Evolutionary conservation across 2,797 vertebrate genomes (phyloP).

Genomic region (Coregonus suidteri): DNA sequence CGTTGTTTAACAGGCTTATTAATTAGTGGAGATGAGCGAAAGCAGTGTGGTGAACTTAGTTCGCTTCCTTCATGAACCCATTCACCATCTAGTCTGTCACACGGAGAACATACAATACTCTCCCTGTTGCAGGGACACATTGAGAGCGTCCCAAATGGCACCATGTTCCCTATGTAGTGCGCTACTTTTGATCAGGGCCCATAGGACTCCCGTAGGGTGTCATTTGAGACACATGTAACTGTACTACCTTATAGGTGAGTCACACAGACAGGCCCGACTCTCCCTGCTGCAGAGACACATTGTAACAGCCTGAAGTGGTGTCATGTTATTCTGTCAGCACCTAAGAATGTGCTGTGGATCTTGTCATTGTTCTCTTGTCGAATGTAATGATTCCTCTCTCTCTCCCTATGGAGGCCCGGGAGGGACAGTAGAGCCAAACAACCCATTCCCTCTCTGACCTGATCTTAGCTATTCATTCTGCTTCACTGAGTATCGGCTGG

Average conservation of each 20-base stretch:
- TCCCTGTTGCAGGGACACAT: slow-evolving; percentile 16
- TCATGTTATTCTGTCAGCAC: slow-evolving; percentile 54
- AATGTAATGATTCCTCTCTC: slow-evolving; percentile 48
- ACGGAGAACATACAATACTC: slow-evolving; percentile 12
- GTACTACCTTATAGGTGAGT: slow-evolving; percentile 10
- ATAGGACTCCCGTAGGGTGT: too few relatives aligned
- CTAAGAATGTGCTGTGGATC: slow-evolving; percentile 30
- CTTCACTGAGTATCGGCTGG: slow-evolving; percentile 72
- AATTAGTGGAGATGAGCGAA: too few relatives aligned
- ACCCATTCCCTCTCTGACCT: slow-evolving; percentile 63
- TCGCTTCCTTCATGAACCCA: slow-evolving; percentile 29
- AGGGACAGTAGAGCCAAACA: slow-evolving; percentile 61
- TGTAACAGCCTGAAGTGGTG: slow-evolving; percentile 34
- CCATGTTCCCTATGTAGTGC: too few relatives aligned
- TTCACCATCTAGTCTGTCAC: neutral
- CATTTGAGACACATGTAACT: slow-evolving; percentile 19
- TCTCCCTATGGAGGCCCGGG: slow-evolving; percentile 39
- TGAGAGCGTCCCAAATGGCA: neutral
- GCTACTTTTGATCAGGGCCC: too few relatives aligned
- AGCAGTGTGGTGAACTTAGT: neutral
- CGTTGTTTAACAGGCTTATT: too few relatives aligned
- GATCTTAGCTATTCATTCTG: slow-evolving; percentile 58
- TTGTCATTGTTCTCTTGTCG: slow-evolving; percentile 48
- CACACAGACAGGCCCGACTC: slow-evolving; percentile 8
- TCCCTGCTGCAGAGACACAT: slow-evolving; percentile 23